These are phyloP conservation scores for Tortricodes alternella DNA, from an alignment of 2,888 invertebrate genomes.

Conservation along the genomic window DNA sequence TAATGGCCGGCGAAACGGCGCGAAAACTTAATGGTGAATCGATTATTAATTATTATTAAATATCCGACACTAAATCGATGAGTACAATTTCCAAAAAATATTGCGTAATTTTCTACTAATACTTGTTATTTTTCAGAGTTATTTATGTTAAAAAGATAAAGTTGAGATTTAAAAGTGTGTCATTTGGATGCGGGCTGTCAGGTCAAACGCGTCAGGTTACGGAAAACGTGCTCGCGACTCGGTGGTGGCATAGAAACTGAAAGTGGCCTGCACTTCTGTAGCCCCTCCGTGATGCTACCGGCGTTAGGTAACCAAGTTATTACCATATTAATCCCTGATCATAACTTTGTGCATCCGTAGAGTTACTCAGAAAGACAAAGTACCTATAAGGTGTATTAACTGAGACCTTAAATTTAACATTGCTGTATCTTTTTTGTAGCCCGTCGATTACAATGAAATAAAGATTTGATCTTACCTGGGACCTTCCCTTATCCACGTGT, in stretches of 20 bases:
- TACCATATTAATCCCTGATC: conserved; percentile 61
- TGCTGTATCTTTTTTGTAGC: no score
- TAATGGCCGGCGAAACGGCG: conserved; percentile 37
- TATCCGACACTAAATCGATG: background rate
- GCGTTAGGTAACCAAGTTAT: conserved; percentile 58
- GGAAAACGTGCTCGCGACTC: conserved; percentile 60
- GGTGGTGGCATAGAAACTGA: conserved; percentile 70
- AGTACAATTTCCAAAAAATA: conserved; percentile 1
- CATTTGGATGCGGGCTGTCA: conserved; percentile 66
- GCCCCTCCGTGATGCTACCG: conserved; percentile 51
- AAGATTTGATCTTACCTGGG: no score
- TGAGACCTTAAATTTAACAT: no score
- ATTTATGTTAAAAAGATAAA: conserved; percentile 30
- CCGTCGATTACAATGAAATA: no score
- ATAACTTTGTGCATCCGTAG: conserved; percentile 49
- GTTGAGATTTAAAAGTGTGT: conserved; percentile 61
- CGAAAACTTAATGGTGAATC: conserved; percentile 36
- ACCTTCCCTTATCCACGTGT: no score
- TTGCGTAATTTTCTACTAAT: conserved; percentile 15
- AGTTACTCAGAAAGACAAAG: conserved; percentile 31
- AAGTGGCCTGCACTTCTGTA: conserved; percentile 56
- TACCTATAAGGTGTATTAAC: background rate
- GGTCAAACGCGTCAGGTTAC: conserved; percentile 48
- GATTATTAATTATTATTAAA: conserved; percentile 34
- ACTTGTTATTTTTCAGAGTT: conserved; percentile 10